phyloP scores from a whole-genome alignment of 2,888 invertebrate species.

The Chloroclysta siterata region DNA sequence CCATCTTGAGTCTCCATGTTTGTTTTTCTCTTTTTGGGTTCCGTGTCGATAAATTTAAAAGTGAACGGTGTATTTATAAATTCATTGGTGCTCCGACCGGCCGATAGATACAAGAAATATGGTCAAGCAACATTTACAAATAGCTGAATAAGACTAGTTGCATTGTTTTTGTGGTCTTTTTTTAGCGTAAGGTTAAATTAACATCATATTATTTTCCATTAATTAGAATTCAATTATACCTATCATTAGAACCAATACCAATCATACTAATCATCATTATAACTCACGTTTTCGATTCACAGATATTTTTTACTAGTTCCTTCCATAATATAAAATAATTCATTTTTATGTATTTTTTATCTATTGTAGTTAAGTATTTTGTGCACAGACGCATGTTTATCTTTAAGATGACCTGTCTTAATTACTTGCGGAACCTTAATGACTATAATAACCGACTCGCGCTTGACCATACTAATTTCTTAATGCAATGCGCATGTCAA shows the following conservation, averaged over 20 bases:
- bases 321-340: too few species aligned
- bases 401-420: not conserved
- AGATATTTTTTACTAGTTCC: too few species aligned
- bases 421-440: constrained; percentile 25
- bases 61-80: constrained; percentile 20
- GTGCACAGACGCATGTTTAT: too few species aligned
- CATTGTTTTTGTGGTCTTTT: too few species aligned
- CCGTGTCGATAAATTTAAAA: constrained; percentile 44
- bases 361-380: too few species aligned
- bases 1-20: constrained; percentile 77
- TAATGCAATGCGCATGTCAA: constrained; percentile 79
- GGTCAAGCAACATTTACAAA: not conserved
- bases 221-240: too few species aligned
- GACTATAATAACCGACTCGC: constrained; percentile 14
- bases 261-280: too few species aligned
- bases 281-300: too few species aligned
- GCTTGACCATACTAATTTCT: constrained; percentile 38
- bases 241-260: too few species aligned
- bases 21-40: constrained; percentile 70
- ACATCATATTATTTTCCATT: too few species aligned
- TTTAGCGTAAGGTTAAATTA: too few species aligned
- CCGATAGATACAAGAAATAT: not conserved
- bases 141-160: not conserved
- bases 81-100: constrained; percentile 9
- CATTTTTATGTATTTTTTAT: too few species aligned